These are phyloP conservation scores for Metalampra italica DNA, from an alignment of 2,888 invertebrate genomes.

Conservation along the genomic window DNA sequence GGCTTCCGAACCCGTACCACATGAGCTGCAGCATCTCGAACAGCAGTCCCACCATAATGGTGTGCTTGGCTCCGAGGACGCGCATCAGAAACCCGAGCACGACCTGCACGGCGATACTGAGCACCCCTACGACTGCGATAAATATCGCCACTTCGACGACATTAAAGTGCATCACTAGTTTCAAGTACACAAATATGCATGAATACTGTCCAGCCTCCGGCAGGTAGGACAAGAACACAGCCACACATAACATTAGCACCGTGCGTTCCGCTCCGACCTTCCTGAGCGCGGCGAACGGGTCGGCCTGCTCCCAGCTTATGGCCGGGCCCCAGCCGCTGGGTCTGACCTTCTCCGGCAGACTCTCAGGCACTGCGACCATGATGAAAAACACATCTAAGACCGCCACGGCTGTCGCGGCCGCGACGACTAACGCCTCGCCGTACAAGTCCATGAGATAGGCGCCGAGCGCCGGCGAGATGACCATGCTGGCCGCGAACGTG, in stretches of 20 bases:
- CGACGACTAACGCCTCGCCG: slow-evolving; percentile 92
- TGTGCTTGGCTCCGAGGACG: slow-evolving; percentile 95
- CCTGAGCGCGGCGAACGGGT: slow-evolving; percentile 95
- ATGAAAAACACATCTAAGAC: slow-evolving; percentile 98
- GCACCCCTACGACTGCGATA: slow-evolving; percentile 97
- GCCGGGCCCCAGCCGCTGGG: slow-evolving; percentile 90
- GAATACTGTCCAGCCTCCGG: slow-evolving; percentile 99
- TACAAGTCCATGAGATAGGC: slow-evolving; percentile 92
- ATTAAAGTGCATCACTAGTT: slow-evolving; percentile 97
- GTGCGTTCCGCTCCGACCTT: slow-evolving; percentile 97
- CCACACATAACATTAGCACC: slow-evolving; percentile 96
- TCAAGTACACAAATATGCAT: slow-evolving; percentile 99
- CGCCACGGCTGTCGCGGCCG: slow-evolving; percentile 96
- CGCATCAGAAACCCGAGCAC: slow-evolving; percentile 89
- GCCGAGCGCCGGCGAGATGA: slow-evolving; percentile 98
- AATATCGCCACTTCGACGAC: slow-evolving; percentile 97
- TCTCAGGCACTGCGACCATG: slow-evolving; percentile 98
- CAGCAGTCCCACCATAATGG: slow-evolving; percentile 96
- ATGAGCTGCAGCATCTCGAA: slow-evolving; percentile 98
- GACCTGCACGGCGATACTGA: slow-evolving; percentile 97
- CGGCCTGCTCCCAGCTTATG: slow-evolving; percentile 98
- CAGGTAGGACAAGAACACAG: slow-evolving; percentile 98
- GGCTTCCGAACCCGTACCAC: slow-evolving; percentile 98
- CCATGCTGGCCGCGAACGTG: slow-evolving; percentile 99
- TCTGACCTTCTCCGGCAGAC: slow-evolving; percentile 93